A percentile compares a stretch with the other conserved stretches of the same genome.
Conservation (phyloP, 1,140 invertebrate species). For the Megalopta genalis region DNA sequence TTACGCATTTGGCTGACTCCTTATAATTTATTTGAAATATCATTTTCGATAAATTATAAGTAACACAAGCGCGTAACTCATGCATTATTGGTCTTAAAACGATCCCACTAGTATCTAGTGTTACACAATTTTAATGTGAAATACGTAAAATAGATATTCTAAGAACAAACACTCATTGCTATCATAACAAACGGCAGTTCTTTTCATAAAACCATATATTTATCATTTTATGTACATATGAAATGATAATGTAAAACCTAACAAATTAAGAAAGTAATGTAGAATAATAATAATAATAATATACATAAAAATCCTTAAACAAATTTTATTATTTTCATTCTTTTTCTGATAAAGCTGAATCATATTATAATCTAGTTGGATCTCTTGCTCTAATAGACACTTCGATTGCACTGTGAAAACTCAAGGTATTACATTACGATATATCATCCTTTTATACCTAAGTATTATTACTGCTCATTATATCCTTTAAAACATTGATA, state of each 20-base stretch:
- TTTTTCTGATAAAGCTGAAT: slow-evolving; percentile 28
- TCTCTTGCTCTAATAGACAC: slow-evolving; percentile 19
- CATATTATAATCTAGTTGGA: slow-evolving; percentile 32
- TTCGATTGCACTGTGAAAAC: slow-evolving; percentile 41
- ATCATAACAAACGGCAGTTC: slow-evolving; percentile 42
- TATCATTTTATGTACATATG: slow-evolving; percentile 50
- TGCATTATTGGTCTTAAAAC: slow-evolving; percentile 40
- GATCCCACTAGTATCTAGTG: slow-evolving; percentile 33
- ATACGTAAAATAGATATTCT: slow-evolving; percentile 33
- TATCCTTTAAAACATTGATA: slow-evolving; percentile 16
- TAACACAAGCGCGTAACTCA: slow-evolving; percentile 34
- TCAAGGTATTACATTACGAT: slow-evolving; percentile 25
- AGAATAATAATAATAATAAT: slow-evolving; percentile 32
- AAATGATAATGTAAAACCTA: slow-evolving; percentile 46
- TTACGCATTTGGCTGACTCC: slow-evolving; percentile 33
- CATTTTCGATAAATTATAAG: slow-evolving; percentile 34
- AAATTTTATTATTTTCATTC: slow-evolving; percentile 12
- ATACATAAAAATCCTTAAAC: slow-evolving; percentile 34
- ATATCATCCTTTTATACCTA: slow-evolving; percentile 34
- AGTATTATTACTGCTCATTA: slow-evolving; percentile 8
- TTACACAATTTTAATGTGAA: slow-evolving; percentile 39
- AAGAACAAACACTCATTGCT: slow-evolving; percentile 43
- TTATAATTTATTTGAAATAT: slow-evolving; percentile 42
- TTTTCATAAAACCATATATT: slow-evolving; percentile 47
- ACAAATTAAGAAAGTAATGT: slow-evolving; percentile 38